A percentile compares a stretch with the other conserved stretches of the same genome.
phyloP scores from a whole-genome alignment of 2,888 invertebrate genomes.

The Trilocha varians region DNA sequence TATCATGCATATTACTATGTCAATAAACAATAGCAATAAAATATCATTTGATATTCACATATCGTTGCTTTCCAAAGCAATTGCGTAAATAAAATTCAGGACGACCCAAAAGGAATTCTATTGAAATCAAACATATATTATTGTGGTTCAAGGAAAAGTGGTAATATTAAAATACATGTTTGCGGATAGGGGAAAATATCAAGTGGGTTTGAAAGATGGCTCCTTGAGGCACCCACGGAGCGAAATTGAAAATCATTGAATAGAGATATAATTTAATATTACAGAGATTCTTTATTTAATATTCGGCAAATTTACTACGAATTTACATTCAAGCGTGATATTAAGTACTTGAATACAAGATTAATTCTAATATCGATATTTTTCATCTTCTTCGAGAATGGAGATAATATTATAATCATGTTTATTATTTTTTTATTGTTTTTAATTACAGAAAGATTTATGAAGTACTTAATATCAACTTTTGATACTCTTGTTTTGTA shows the following conservation, averaged over 20 bases:
- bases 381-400: too few relatives aligned
- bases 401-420: too few relatives aligned
- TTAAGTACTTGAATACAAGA: neutral
- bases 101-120: neutral
- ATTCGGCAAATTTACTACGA: neutral
- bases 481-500: too few relatives aligned
- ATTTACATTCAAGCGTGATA: neutral
- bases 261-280: neutral
- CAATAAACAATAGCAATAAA: neutral
- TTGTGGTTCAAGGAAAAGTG: neutral
- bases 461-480: too few relatives aligned
- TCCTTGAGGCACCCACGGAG: neutral
- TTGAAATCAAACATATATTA: neutral
- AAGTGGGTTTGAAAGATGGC: neutral
- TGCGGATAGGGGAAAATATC: neutral
- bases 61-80: neutral
- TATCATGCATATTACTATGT: too few relatives aligned
- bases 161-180: neutral
- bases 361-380: neutral
- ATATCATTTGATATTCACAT: neutral
- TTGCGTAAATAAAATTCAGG: neutral
- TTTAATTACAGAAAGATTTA: too few relatives aligned
- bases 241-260: neutral
- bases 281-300: neutral
- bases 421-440: too few relatives aligned